Evolutionary conservation across 2,113 vertebrate species (phyloP), one percentile per base, ranked within the genome.

Genomic region (Gnathonemus longibarbis): DNA sequence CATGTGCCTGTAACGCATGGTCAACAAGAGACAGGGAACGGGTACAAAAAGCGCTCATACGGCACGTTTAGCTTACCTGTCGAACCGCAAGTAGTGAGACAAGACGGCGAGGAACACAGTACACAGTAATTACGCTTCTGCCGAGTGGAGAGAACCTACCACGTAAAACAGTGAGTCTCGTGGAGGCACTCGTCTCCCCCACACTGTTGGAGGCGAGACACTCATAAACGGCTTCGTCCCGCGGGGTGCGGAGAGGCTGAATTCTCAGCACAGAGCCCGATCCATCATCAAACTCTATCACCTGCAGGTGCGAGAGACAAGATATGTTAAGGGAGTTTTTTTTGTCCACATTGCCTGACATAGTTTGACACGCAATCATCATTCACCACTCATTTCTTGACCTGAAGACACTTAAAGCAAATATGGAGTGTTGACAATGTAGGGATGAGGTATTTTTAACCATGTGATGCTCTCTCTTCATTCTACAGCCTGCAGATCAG

Each of bases 241-340:
- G 96, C 21, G 98, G 98, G 8, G 98, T 99, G 89, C 98, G 96
- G 91, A 99, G 94, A 0, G 98, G 98, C 91, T 99, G 98, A 96
- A 99, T 99, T 96, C 98, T 98, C 90, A 99, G 97, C 91, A 99
- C 98, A 56, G 98, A 99, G 92, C 98, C 98, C 90, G 98, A 99
- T 92, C 98, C 98, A 93, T 99, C 98, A 77, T 99, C 98, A 96
- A 99, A 99, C 89, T 99, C 98, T 96, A 99, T 99, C 92, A 99
- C 98, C 98, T 99, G 95, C 96, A 90, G 94, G 95, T 94, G 95
- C 94, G 95, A 94, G 93, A 95, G 94, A 96, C 86, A 93, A 94
- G 89, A 96, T 96, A 96, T 96, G 96, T 97, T 96, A 97, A 95
- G 96, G 96, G 94, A 96, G 96, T 97, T 96, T 91, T 70, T 91